These are phyloP conservation scores for Hesperophylax magnus DNA, from an alignment of 1,140 invertebrate genomes.

Conservation along the genomic window DNA sequence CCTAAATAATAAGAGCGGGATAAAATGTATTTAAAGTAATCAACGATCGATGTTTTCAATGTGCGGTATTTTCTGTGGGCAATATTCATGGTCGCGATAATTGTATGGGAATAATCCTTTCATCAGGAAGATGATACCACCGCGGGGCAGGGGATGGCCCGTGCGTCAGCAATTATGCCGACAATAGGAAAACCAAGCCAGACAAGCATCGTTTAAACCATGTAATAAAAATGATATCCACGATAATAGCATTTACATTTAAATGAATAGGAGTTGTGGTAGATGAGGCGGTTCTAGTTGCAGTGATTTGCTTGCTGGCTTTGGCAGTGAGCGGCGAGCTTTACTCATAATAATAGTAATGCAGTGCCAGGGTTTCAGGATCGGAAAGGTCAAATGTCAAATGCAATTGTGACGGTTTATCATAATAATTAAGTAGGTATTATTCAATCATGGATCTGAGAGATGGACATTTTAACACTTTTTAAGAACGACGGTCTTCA, in stretches of 20 bases:
- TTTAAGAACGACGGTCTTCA: too few species aligned
- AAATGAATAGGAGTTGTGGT: constrained; percentile 38
- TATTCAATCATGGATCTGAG: too few species aligned
- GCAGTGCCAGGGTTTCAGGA: not conserved
- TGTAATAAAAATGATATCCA: constrained; percentile 35
- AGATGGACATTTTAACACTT: too few species aligned
- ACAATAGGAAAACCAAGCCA: constrained; percentile 40
- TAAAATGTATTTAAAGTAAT: too few species aligned
- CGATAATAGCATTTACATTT: constrained; percentile 46
- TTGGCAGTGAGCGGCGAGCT: not conserved
- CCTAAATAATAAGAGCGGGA: too few species aligned
- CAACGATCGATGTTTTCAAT: too few species aligned
- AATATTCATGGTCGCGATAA: too few species aligned
- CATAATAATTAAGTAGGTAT: too few species aligned
- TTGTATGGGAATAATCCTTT: too few species aligned
- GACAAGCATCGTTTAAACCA: constrained; percentile 31
- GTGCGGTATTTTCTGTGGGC: too few species aligned
- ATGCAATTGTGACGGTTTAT: too few species aligned
- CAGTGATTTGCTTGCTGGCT: constrained; percentile 15
- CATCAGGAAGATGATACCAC: not conserved
- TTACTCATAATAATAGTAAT: too few species aligned
- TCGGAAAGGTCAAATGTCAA: not conserved
- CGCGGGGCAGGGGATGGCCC: constrained; percentile 34
- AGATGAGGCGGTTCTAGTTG: constrained; percentile 2
- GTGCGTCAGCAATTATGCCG: constrained; percentile 49